These are phyloP conservation scores for Himalopsyche anomala DNA, from an alignment of 2,888 invertebrate species.

Conservation along the genomic window DNA sequence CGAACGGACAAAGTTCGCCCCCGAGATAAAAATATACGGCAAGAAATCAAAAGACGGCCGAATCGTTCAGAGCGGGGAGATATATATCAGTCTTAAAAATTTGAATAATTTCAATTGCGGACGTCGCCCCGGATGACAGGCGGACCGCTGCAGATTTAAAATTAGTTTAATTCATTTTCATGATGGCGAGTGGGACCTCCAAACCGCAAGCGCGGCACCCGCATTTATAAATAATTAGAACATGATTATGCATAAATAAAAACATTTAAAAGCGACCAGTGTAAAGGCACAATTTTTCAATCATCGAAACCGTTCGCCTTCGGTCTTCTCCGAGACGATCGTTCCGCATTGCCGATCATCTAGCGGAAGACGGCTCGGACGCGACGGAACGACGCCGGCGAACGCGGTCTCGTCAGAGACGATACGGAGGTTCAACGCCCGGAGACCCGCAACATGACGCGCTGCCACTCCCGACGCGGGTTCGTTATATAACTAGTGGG, in stretches of 20 bases:
- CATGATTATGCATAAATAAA: conserved; percentile 51
- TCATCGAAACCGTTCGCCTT: conserved; percentile 11
- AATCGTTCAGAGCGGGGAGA: conserved; percentile 35
- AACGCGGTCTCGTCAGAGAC: too few species aligned
- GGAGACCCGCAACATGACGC: background rate
- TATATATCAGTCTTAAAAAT: conserved; percentile 38
- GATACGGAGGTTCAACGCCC: background rate
- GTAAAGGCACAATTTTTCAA: conserved; percentile 65
- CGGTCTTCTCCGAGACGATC: background rate
- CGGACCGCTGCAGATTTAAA: background rate
- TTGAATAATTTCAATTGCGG: conserved; percentile 30
- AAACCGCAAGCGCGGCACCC: background rate
- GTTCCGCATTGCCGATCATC: background rate
- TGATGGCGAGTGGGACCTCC: too few species aligned
- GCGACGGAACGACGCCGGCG: too few species aligned
- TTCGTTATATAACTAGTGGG: too few species aligned
- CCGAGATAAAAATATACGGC: conserved; percentile 1
- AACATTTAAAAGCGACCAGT: conserved; percentile 64
- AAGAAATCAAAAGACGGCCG: conserved; percentile 36
- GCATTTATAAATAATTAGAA: conserved; percentile 27
- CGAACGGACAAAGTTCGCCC: conserved; percentile 7
- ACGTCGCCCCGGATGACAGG: conserved; percentile 7
- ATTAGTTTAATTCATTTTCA: conserved; percentile 16
- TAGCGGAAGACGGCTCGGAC: too few species aligned
- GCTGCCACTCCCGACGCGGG: background rate